Base-by-base conservation (phyloP, 2,888 invertebrate species). In the Philonicus albiceps region DNA sequence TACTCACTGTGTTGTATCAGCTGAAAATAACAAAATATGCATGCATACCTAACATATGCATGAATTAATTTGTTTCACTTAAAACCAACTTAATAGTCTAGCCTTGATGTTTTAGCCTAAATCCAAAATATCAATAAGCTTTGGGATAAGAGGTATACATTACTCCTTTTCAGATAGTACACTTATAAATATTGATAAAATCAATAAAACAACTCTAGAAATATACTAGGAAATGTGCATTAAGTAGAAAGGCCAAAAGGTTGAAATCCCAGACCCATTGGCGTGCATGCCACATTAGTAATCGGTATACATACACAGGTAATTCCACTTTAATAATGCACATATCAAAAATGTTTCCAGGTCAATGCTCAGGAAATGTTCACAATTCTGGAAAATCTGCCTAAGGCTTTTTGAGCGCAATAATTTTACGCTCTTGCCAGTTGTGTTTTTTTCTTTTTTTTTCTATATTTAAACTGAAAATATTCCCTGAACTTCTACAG, bases 291-390 rank as follows among this genome's bases (percentile, higher is more conserved):
- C 49, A 49, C 49, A 49, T 49, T 49, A n/a, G 49, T 49, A 49
- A 49, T 49, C 49, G 19, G n/a, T 2, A 16, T n/a, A 6, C 49
- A n/a, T 6, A 49, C 49, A 49, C 49, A 64, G 64, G 64, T 64
- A 64, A 64, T 64, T 22, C 64, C 64, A 22, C 13, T 74, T 74
- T 74, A 40, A 43, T 76, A 37, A 34, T 76, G 76, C 19, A 43
- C 37, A 76, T 76, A 37, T 55, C 7, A 81, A 81, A 81, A 81
- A 81, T 55, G 30, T 81, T 81, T 81, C 55, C 81, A 81, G 64
- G 30, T 64, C 55, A 81, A 37, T 55, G 34, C 55, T 7, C 55
- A 30, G 30, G 31, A 81, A 81, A 81, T 55, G 55, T 81, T 81
- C 81, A 55, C 37, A 81, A 49, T 31, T 34, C 31, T 81, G 55